Percentiles rank a stretch among this genome's conserved stretches.
phyloP scores from a whole-genome alignment of 2,113 vertebrate species.

The Takifugu flavidus region DNA sequence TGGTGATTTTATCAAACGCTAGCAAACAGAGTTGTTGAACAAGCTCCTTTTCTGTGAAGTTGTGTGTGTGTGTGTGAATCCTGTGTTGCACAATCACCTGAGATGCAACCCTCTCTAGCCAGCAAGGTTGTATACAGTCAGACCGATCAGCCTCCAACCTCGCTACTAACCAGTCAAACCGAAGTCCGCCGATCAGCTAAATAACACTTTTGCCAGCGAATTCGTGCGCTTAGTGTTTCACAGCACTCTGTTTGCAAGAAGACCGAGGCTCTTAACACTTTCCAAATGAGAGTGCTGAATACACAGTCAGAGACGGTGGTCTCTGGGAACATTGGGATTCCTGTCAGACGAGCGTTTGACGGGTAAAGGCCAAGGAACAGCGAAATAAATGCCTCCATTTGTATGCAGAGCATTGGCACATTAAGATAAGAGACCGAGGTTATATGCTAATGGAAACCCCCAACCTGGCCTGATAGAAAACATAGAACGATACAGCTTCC shows the following conservation, averaged over 20 bases:
- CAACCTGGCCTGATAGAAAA: constrained; percentile 57
- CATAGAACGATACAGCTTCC: constrained; percentile 50
- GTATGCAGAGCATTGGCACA: constrained; percentile 74
- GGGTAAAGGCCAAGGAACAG: constrained; percentile 66
- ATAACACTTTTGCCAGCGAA: constrained; percentile 25
- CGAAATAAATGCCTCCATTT: constrained; percentile 75
- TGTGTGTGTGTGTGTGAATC: constrained; percentile 2
- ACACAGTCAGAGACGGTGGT: constrained; percentile 44
- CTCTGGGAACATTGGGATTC: constrained; percentile 70
- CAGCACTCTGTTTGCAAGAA: constrained; percentile 44
- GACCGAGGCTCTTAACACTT: constrained; percentile 37
- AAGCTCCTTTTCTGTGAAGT: constrained; percentile 47
- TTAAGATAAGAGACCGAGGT: constrained; percentile 73
- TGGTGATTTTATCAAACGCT: constrained; percentile 41
- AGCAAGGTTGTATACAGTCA: constrained; percentile 39
- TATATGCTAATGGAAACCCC: constrained; percentile 77
- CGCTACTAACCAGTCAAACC: constrained; percentile 42
- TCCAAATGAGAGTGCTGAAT: constrained; percentile 60
- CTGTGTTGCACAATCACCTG: constrained; percentile 51
- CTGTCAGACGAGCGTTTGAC: constrained; percentile 68
- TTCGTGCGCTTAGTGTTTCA: constrained; percentile 14
- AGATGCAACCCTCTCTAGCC: constrained; percentile 41
- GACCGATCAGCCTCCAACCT: constrained; percentile 26
- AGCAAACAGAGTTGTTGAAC: constrained; percentile 50
- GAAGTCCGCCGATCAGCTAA: constrained; percentile 30